Conservation (phyloP, 2,113 vertebrate genomes). For the Silurus meridionalis region DNA sequence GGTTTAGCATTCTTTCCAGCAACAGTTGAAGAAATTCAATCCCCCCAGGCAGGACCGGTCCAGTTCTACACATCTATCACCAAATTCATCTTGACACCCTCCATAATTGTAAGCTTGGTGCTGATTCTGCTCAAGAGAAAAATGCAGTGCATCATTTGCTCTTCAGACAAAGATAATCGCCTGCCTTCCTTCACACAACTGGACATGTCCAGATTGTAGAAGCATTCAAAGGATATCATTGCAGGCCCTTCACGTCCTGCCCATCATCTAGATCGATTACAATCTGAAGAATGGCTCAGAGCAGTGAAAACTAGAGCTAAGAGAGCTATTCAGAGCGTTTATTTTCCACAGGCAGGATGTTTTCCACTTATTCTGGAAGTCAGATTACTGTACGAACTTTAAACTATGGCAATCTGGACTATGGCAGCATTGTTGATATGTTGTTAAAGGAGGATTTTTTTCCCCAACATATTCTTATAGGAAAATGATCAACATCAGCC, state of each 20-base stretch:
- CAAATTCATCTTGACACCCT: neutral
- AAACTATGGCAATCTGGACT: neutral
- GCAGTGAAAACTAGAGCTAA: neutral
- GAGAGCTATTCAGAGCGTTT: neutral
- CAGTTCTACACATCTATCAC: conserved; percentile 17
- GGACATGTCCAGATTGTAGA: neutral
- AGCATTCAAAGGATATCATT: neutral
- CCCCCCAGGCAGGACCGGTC: neutral
- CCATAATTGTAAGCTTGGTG: neutral
- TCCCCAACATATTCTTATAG: neutral
- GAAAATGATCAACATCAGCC: neutral
- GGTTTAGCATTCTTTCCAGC: neutral
- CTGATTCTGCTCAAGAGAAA: neutral
- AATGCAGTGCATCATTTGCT: neutral
- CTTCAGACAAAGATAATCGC: neutral
- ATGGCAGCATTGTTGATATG: neutral
- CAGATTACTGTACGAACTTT: neutral
- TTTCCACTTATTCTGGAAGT: neutral
- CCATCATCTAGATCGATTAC: neutral
- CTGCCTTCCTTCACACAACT: neutral
- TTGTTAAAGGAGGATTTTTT: neutral
- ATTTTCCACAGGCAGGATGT: neutral
- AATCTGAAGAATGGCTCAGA: neutral
- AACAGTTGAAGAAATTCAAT: neutral
- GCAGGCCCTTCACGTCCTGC: neutral